A percentile compares a stretch with the other conserved stretches of the same genome.
phyloP scores from a whole-genome alignment of 2,113 vertebrate species.

The Phainopepla nitens region DNA sequence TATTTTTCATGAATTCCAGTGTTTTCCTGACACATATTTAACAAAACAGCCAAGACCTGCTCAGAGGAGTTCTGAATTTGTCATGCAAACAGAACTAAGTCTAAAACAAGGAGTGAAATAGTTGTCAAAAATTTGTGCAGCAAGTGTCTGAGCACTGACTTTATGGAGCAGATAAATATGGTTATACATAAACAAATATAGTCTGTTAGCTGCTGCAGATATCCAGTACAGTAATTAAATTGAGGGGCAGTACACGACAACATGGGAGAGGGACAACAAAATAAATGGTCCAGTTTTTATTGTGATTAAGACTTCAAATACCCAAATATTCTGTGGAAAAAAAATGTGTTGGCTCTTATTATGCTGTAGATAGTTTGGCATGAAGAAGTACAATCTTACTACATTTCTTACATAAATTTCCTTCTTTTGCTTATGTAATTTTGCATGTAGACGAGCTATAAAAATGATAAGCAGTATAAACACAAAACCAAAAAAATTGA shows the following conservation, averaged over 20 bases:
- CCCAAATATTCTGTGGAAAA: background rate
- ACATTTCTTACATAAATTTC: conserved; percentile 1
- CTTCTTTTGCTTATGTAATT: background rate
- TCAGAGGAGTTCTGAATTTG: background rate
- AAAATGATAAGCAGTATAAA: conserved; percentile 29
- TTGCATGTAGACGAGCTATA: background rate
- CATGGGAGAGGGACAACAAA: background rate
- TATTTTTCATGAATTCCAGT: background rate
- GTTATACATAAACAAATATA: background rate
- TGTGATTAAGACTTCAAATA: background rate
- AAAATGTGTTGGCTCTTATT: background rate
- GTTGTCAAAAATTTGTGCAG: background rate
- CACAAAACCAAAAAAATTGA: background rate
- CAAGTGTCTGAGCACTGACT: background rate
- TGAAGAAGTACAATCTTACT: background rate
- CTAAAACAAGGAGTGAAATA: background rate
- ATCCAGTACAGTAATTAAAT: background rate
- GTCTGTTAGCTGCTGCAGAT: background rate
- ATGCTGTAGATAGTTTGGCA: background rate
- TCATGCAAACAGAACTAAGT: background rate
- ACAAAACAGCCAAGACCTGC: background rate
- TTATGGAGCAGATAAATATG: background rate
- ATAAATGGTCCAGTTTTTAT: background rate
- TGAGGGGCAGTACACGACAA: background rate
- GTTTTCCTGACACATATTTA: background rate